Evolutionary conservation across 2,888 invertebrate genomes (phyloP).

Genomic region (Rotaria socialis): DNA sequence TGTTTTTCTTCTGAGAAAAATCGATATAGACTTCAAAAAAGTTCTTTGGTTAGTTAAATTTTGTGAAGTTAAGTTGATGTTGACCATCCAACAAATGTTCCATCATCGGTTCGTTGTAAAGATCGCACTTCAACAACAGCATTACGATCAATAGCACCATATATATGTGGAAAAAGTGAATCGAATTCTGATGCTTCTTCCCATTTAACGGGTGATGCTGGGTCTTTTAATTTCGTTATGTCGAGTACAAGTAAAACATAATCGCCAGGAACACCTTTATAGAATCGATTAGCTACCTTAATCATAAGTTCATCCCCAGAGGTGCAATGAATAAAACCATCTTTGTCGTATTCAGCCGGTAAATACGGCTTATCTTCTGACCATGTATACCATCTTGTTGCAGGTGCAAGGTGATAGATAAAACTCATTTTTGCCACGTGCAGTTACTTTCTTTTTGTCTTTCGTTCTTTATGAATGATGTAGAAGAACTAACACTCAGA

Average conservation of each 20-base stretch:
- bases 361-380: not conserved
- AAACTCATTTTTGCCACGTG: not conserved
- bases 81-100: conserved; percentile 3
- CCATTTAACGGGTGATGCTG: not conserved
- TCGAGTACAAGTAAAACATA: not conserved
- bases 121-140: not conserved
- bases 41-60: too few species aligned
- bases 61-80: not conserved
- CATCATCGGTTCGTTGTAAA: not conserved
- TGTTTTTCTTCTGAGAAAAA: too few species aligned
- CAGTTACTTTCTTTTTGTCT: not conserved
- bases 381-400: conserved; percentile 2
- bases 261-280: not conserved
- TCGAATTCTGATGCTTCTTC: not conserved
- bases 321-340: conserved; percentile 6
- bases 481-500: not conserved
- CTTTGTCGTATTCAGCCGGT: not conserved
- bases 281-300: not conserved
- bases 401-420: conserved; percentile 16
- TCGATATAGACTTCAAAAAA: too few species aligned
- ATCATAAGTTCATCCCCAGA: not conserved
- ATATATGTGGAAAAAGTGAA: not conserved
- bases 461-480: not conserved
- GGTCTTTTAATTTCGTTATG: not conserved
- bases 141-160: not conserved